Conservation (phyloP, 2,797 vertebrate genomes). For the Coendou prehensilis region DNA sequence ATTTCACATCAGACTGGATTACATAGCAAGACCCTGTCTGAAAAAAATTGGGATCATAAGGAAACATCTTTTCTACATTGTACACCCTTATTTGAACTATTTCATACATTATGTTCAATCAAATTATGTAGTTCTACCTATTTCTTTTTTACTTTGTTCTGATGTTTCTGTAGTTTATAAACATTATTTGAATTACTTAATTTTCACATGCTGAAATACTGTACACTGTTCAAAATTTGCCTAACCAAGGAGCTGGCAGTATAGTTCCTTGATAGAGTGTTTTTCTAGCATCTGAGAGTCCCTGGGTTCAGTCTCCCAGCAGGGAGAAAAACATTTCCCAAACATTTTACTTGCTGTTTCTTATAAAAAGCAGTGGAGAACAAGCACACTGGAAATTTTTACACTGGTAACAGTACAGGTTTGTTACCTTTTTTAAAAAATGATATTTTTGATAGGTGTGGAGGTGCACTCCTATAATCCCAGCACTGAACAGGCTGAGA, state of each 20-base stretch:
- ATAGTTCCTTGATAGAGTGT: not conserved
- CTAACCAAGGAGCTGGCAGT: not conserved
- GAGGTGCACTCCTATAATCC: not conserved
- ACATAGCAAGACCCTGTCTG: not conserved
- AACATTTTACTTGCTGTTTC: not conserved
- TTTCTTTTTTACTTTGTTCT: not conserved
- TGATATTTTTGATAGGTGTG: not conserved
- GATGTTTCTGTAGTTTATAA: not conserved
- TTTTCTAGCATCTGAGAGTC: not conserved
- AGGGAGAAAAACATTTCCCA: not conserved
- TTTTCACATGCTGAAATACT: not conserved
- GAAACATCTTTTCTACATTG: not conserved
- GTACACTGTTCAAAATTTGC: not conserved
- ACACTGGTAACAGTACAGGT: not conserved
- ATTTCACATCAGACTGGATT: not conserved
- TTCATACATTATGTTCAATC: not conserved
- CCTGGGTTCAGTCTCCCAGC: not conserved
- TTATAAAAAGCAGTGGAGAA: not conserved
- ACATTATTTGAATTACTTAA: not conserved
- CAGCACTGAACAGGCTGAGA: not conserved
- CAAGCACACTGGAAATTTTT: not conserved
- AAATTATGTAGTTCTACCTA: not conserved
- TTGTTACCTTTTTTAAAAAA: not conserved
- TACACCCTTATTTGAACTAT: not conserved
- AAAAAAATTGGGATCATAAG: not conserved